phyloP scores from a whole-genome alignment of 2,113 vertebrate species.

The Chionodraco myersi region DNA sequence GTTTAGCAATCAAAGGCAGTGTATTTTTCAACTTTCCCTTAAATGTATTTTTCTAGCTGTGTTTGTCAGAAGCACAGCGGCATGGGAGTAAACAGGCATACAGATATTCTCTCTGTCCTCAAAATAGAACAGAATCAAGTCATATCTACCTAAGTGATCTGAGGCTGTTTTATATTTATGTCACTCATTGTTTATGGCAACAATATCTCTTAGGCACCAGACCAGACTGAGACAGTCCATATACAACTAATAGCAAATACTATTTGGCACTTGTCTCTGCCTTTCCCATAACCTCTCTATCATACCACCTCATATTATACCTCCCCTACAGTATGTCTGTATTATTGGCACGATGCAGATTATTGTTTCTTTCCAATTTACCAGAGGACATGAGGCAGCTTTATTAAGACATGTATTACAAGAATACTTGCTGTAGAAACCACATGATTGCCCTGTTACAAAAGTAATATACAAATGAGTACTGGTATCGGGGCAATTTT shows the following conservation, averaged over 20 bases:
- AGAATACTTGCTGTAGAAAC: neutral
- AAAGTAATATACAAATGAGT: neutral
- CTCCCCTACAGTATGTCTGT: neutral
- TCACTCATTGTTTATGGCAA: neutral
- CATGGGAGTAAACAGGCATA: neutral
- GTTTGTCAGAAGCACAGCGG: neutral
- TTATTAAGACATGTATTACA: neutral
- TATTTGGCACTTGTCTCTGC: slow-evolving; percentile 21
- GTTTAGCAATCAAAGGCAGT: neutral
- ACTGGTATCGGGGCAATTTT: neutral
- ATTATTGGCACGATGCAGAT: slow-evolving; percentile 21
- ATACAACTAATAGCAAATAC: too few relatives aligned
- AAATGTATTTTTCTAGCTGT: neutral
- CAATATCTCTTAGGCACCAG: slow-evolving; percentile 10
- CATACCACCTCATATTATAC: slow-evolving; percentile 18
- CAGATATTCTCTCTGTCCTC: neutral
- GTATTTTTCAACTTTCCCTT: neutral
- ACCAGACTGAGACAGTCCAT: neutral
- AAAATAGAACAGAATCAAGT: neutral
- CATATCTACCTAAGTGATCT: slow-evolving; percentile 4
- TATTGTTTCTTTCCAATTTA: slow-evolving; percentile 17
- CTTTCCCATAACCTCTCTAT: slow-evolving; percentile 40
- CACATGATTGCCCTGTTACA: neutral
- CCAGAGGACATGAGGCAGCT: neutral
- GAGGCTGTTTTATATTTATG: neutral